Conservation (phyloP, 2,113 vertebrate genomes). For the Alectura lathami region DNA sequence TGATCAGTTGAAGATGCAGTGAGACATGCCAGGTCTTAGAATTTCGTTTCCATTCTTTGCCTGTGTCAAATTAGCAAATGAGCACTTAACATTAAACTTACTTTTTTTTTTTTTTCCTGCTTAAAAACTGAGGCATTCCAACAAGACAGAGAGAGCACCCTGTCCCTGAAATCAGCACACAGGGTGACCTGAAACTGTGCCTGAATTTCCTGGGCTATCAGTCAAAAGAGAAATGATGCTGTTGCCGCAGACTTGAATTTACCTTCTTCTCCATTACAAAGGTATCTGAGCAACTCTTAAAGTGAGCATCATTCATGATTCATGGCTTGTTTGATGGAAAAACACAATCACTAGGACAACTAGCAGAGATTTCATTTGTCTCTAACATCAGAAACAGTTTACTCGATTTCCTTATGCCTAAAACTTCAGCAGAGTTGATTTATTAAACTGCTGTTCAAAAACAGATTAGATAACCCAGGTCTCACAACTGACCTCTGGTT, state of each 20-base stretch:
- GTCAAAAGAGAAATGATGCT: background rate
- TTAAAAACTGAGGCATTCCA: background rate
- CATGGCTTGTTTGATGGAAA: background rate
- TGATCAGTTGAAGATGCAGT: background rate
- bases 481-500: conserved; percentile 18
- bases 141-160: background rate
- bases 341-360: background rate
- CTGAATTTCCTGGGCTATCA: background rate
- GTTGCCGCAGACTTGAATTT: background rate
- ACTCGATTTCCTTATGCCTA: background rate
- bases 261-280: background rate
- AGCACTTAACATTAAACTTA: background rate
- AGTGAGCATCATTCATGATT: background rate
- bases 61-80: background rate
- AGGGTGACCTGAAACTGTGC: background rate
- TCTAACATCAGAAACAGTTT: background rate
- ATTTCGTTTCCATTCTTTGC: background rate
- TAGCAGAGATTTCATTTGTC: background rate
- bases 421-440: background rate
- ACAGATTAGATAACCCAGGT: background rate
- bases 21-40: background rate
- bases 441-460: background rate
- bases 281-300: background rate
- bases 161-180: background rate
- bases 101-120: background rate